A percentile compares a stretch with the other conserved stretches of the same genome.
phyloP scores from a whole-genome alignment of 2,113 vertebrate genomes.

The Prochilodus magdalenae region DNA sequence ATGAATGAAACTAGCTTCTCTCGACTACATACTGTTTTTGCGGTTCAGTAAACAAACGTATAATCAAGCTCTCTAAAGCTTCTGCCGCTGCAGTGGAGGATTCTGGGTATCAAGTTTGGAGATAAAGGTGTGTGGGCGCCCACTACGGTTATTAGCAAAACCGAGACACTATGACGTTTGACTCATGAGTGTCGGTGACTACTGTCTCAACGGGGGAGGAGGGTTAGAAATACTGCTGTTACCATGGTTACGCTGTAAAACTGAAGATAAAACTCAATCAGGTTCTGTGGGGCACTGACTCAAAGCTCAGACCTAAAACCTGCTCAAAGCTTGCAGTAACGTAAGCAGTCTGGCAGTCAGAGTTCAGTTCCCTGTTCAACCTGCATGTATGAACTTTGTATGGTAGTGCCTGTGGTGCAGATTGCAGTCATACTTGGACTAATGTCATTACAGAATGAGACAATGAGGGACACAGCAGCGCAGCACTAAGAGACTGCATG shows the following conservation, averaged over 20 bases:
- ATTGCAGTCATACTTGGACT: slow-evolving; percentile 17
- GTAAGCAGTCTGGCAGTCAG: not conserved
- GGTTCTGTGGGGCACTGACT: slow-evolving; percentile 14
- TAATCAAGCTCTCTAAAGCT: not conserved
- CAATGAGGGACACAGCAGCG: slow-evolving; percentile 50
- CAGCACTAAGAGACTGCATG: slow-evolving; percentile 6
- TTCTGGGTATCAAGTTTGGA: not conserved
- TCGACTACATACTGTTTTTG: not conserved
- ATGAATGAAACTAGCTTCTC: too few species aligned
- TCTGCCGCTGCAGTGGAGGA: not conserved
- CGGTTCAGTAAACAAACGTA: not conserved
- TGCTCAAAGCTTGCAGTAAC: not conserved
- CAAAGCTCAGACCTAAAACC: too few species aligned
- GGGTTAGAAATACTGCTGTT: slow-evolving; percentile 27
- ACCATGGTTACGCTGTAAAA: slow-evolving; percentile 40
- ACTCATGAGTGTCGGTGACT: slow-evolving; percentile 44
- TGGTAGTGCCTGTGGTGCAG: not conserved
- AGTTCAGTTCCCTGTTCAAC: not conserved
- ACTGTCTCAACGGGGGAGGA: slow-evolving; percentile 21
- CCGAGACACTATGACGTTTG: slow-evolving; percentile 8
- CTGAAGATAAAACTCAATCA: slow-evolving; percentile 36
- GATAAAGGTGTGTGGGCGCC: slow-evolving; percentile 1
- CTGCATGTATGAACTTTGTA: not conserved
- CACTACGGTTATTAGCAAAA: slow-evolving; percentile 2
- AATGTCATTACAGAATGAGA: slow-evolving; percentile 33